Evolutionary conservation across 2,888 invertebrate genomes (phyloP), one percentile per base, ranked within the genome.

Genomic region (Biston stratarius): DNA sequence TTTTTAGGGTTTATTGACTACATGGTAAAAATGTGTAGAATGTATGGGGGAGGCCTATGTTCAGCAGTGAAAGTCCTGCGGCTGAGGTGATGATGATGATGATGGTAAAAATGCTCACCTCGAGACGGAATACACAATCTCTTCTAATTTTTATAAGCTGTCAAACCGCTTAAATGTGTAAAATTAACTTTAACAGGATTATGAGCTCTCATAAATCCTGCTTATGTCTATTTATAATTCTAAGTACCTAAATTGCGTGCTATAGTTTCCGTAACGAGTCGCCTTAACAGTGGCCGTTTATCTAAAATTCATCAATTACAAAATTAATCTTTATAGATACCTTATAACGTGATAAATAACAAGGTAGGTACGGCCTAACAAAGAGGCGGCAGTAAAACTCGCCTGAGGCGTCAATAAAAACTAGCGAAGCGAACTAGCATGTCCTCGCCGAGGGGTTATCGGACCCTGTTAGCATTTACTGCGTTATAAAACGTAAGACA

Each of bases 401-500:
- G 85, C 82, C 77, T 61, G 73, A 71, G 80, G 80, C 79, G 75
- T 74, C 74, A 81, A 82, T 82, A 83, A 85, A 86, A 87, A 83
- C 87, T 86, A 85, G 81, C 82, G 77, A 84, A 82, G 76, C 77
- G 74, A 81, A 78, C 89, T 87, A 89, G 86, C 78, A 74, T 88
- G 91, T 92, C 92, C 94, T 92, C 91, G 92, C 76, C 82, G 67
- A 83, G 90, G 89, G 94, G 93, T 94, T 92, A 93, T 93, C 90
- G 94, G 84, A 87, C 92, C 86, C 88, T 83, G 86, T 84, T 92
- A 93, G 86, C 94, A 94, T 94, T 93, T 92, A 92, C 88, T 87
- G 85, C 82, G 83, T 90, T 90, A 87, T 88, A 87, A 89, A 90
- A 88, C 83, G 81, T 83, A 87, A 89, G 85, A 90, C 90, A 87